phyloP scores from a whole-genome alignment of 2,888 invertebrate species.

The Mesorhabditis belari region DNA sequence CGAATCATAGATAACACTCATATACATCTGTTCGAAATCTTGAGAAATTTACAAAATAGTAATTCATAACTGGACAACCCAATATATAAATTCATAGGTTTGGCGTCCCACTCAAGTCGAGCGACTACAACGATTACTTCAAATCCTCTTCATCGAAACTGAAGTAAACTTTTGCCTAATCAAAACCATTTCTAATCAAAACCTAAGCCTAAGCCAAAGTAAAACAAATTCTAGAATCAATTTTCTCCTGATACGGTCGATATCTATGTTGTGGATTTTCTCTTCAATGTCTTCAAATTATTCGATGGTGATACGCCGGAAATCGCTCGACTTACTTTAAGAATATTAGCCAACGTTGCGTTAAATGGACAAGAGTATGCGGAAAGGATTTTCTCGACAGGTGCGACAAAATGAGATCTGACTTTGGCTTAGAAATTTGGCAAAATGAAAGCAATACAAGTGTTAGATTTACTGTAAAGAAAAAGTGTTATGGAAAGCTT shows the following conservation, averaged over 20 bases:
- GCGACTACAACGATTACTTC: constrained; percentile 29
- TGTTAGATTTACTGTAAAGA: too few relatives aligned
- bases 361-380: constrained; percentile 28
- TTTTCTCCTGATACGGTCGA: constrained; percentile 9
- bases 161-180: constrained; percentile 12
- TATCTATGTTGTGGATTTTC: constrained; percentile 19
- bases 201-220: too few relatives aligned
- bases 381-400: constrained; percentile 15
- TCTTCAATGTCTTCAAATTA: constrained; percentile 19
- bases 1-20: too few relatives aligned
- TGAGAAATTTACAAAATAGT: too few relatives aligned
- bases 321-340: constrained; percentile 21
- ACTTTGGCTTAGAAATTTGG: too few relatives aligned
- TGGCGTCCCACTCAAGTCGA: constrained; percentile 31
- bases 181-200: not conserved
- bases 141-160: constrained; percentile 29
- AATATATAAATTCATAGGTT: too few relatives aligned
- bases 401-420: too few relatives aligned
- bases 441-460: too few relatives aligned
- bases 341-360: constrained; percentile 43
- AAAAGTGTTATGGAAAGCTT: constrained; percentile 31
- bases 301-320: constrained; percentile 14
- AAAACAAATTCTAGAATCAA: too few relatives aligned
- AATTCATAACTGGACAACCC: too few relatives aligned
- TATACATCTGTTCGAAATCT: too few relatives aligned